Evolutionary conservation across 2,888 invertebrate genomes (phyloP).

Genomic region (Sialis fuliginosa): DNA sequence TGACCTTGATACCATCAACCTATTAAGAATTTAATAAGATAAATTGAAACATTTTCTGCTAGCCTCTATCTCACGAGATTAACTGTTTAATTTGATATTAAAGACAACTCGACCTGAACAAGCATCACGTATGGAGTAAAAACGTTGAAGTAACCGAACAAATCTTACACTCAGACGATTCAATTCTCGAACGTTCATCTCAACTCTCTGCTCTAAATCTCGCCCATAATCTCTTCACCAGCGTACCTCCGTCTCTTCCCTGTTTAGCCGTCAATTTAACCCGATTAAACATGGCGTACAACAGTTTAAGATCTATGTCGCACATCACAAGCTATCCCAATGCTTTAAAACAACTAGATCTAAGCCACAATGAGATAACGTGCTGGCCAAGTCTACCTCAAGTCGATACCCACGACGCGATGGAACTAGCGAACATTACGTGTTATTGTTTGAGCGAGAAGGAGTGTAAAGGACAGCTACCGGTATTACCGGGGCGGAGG

Average conservation of each 20-base stretch:
- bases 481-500: conserved; percentile 23
- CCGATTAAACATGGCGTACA: conserved; percentile 80
- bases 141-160: conserved; percentile 48
- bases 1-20: no score
- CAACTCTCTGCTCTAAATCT: conserved; percentile 64
- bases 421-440: conserved; percentile 47
- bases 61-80: no score
- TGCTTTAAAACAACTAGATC: conserved; percentile 75
- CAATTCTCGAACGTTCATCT: conserved; percentile 38
- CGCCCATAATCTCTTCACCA: conserved; percentile 77
- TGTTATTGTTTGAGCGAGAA: conserved; percentile 42
- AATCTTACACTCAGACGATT: conserved; percentile 36
- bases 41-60: no score
- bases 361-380: conserved; percentile 80
- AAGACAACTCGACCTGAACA: conserved; percentile 44
- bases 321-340: conserved; percentile 81
- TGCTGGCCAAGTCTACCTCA: conserved; percentile 79
- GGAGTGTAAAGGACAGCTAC: conserved; percentile 19
- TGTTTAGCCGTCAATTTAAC: conserved; percentile 79
- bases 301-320: conserved; percentile 64
- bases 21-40: no score
- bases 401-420: conserved; percentile 36
- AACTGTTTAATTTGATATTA: conserved; percentile 4
- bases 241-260: conserved; percentile 73
- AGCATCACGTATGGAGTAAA: conserved; percentile 62